Evolutionary conservation across 1,140 invertebrate species (phyloP).

Genomic region (Heliothis subflexa): DNA sequence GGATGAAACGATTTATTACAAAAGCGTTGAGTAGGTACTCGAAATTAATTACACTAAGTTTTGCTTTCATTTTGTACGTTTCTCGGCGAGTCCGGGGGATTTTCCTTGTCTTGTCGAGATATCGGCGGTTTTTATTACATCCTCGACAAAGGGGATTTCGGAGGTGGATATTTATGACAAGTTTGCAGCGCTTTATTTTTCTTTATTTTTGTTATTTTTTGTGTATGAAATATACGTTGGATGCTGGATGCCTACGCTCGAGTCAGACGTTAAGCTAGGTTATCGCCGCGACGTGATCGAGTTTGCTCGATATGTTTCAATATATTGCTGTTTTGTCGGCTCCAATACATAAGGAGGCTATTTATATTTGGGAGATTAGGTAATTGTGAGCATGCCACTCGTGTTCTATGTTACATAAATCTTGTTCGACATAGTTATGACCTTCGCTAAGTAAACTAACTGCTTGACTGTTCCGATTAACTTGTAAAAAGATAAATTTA

Average conservation of each 20-base stretch:
- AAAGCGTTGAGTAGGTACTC: slow-evolving; percentile 79
- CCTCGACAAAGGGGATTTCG: slow-evolving; percentile 59
- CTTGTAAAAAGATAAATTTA: no score
- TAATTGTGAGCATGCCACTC: slow-evolving; percentile 29
- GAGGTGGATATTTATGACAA: slow-evolving; percentile 57
- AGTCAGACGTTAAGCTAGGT: slow-evolving; percentile 39
- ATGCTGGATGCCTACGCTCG: slow-evolving; percentile 45
- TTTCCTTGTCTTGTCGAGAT: slow-evolving; percentile 63
- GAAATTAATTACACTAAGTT: slow-evolving; percentile 84
- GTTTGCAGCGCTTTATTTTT: slow-evolving; percentile 52
- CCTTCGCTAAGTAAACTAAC: no score
- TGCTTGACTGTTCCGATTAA: no score
- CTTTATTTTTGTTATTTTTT: slow-evolving; percentile 52
- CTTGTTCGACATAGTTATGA: slow-evolving; percentile 2
- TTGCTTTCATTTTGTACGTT: slow-evolving; percentile 79
- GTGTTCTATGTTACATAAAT: neutral
- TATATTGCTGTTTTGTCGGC: slow-evolving; percentile 41
- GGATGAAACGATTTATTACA: slow-evolving; percentile 85
- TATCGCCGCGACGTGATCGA: slow-evolving; percentile 44
- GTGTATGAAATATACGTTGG: slow-evolving; percentile 45
- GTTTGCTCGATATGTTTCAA: slow-evolving; percentile 43
- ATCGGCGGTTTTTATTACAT: slow-evolving; percentile 70
- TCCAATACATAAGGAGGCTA: slow-evolving; percentile 27
- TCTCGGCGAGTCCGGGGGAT: slow-evolving; percentile 63
- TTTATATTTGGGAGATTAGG: slow-evolving; percentile 38